A percentile compares a stretch with the other conserved stretches of the same genome.
These are phyloP conservation scores for Melanitta fusca DNA, from an alignment of 2,797 vertebrate species.

Conservation along the genomic window DNA sequence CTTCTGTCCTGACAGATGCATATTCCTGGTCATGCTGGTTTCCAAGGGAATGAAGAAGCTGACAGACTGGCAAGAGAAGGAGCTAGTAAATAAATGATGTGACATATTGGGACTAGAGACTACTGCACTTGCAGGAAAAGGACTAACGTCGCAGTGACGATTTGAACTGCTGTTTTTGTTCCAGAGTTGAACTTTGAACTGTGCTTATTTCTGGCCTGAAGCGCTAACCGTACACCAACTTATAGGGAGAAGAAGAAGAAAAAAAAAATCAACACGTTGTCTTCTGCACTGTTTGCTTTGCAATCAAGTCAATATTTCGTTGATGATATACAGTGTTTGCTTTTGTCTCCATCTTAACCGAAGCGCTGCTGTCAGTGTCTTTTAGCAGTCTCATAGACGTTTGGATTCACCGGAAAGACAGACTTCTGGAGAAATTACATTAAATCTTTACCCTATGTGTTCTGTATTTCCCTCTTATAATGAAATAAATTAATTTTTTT, in stretches of 20 bases:
- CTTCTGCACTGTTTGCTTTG: background rate
- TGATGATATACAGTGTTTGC: background rate
- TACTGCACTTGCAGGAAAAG: background rate
- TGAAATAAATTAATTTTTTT: conserved; percentile 1
- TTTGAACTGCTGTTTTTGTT: background rate
- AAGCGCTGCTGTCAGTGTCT: background rate
- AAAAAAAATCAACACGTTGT: background rate
- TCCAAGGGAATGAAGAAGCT: conserved; percentile 92
- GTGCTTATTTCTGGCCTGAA: background rate
- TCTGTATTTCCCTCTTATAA: background rate
- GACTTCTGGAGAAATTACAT: background rate
- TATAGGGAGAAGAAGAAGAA: background rate
- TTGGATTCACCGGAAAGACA: background rate
- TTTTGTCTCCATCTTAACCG: background rate
- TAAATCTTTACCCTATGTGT: background rate
- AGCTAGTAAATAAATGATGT: conserved; percentile 78
- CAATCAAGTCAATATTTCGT: background rate
- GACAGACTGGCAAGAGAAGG: conserved; percentile 92
- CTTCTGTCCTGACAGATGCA: conserved; percentile 84
- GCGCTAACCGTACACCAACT: background rate
- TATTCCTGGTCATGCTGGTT: conserved; percentile 92
- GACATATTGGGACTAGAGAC: background rate
- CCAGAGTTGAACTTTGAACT: background rate
- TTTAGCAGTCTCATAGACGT: background rate
- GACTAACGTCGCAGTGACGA: background rate